Evolutionary conservation across 1,140 invertebrate genomes (phyloP).

Genomic region (Diprion similis): DNA sequence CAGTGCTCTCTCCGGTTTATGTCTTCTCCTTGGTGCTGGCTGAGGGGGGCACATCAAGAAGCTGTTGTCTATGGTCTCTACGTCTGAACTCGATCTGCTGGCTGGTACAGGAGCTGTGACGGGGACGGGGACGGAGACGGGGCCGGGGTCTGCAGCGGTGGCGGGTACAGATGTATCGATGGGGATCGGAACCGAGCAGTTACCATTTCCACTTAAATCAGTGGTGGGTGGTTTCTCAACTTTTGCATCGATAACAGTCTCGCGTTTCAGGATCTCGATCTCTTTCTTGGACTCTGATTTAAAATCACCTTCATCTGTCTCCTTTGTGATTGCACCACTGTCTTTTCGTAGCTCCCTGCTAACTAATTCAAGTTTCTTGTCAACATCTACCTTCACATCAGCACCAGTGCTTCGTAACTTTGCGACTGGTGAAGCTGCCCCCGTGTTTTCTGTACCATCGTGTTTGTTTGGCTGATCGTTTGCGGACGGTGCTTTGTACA

Average conservation of each 20-base stretch:
- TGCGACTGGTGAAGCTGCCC: constrained; percentile 35
- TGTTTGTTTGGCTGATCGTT: constrained; percentile 40
- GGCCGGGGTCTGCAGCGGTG: not conserved
- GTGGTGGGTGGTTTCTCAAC: not conserved
- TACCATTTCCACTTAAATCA: not conserved
- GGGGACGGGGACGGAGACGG: not conserved
- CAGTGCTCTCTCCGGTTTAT: constrained; percentile 46
- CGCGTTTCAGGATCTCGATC: not conserved
- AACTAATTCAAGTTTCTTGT: not conserved
- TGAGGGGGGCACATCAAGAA: constrained; percentile 48
- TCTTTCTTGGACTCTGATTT: not conserved
- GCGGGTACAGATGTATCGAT: not conserved
- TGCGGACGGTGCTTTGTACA: constrained; percentile 50
- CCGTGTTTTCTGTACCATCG: constrained; percentile 33
- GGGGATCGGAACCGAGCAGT: not conserved
- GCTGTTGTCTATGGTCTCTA: constrained; percentile 50
- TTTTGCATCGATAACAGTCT: not conserved
- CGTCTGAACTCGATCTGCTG: constrained; percentile 50
- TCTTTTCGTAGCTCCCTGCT: not conserved
- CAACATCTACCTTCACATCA: not conserved
- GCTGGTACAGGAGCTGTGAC: constrained; percentile 35
- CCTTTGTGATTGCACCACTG: not conserved
- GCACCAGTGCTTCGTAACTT: constrained; percentile 27
- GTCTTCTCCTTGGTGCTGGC: constrained; percentile 47
- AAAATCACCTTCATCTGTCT: not conserved